Evolutionary conservation across 2,113 vertebrate genomes (phyloP).

Genomic region (Dolichotis patagonum): DNA sequence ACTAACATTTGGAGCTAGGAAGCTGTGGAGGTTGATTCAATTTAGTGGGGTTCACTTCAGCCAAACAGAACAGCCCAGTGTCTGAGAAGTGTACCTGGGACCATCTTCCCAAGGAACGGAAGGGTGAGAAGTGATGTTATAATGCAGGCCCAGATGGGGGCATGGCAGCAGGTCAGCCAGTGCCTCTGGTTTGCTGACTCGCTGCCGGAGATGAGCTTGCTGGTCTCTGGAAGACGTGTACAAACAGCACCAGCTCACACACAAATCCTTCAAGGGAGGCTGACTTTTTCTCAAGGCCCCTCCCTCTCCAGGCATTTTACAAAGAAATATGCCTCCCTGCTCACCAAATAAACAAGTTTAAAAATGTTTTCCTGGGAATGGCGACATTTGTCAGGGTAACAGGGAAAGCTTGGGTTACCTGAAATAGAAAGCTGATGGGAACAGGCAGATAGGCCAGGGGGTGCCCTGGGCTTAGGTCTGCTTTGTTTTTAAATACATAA

Average conservation of each 20-base stretch:
- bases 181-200: not conserved
- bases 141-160: not conserved
- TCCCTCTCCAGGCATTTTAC: conserved; percentile 82
- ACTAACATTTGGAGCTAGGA: not conserved
- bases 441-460: conserved; percentile 67
- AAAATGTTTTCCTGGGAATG: conserved; percentile 84
- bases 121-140: conserved; percentile 58
- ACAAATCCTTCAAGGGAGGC: conserved; percentile 75
- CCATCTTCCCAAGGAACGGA: not conserved
- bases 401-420: conserved; percentile 86
- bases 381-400: conserved; percentile 82
- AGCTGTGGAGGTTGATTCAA: not conserved
- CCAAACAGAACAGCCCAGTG: not conserved
- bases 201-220: not conserved
- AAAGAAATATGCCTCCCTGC: conserved; percentile 71
- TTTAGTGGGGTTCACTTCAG: not conserved
- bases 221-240: conserved; percentile 62
- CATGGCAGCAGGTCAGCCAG: conserved; percentile 36
- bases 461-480: conserved; percentile 77
- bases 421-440: conserved; percentile 83
- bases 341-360: conserved; percentile 50
- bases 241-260: conserved; percentile 79
- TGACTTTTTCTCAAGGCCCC: conserved; percentile 79
- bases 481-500: conserved; percentile 86
- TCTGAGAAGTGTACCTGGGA: not conserved